These are phyloP conservation scores for Cottus gobio DNA, from an alignment of 2,113 vertebrate genomes.

Conservation along the genomic window DNA sequence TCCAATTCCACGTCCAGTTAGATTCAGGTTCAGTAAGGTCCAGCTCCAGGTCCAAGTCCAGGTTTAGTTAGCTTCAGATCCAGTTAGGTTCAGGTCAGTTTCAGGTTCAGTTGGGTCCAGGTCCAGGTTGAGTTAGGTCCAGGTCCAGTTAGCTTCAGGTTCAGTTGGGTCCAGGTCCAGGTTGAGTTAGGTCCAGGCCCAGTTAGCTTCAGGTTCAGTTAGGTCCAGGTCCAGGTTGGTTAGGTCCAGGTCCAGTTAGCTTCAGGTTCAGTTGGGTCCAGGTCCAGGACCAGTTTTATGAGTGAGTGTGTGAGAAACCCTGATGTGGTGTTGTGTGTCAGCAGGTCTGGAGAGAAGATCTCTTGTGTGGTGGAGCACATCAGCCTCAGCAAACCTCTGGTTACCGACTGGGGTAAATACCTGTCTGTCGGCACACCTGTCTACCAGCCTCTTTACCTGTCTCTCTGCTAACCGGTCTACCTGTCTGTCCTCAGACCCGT, in stretches of 20 bases:
- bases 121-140: too few species aligned
- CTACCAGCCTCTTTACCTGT: slow-evolving; percentile 40
- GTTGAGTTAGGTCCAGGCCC: background rate
- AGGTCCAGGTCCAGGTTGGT: too few species aligned
- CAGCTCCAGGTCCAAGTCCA: too few species aligned
- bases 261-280: background rate
- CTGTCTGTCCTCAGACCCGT: slow-evolving; percentile 1
- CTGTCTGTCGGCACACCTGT: background rate
- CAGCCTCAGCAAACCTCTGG: slow-evolving; percentile 49
- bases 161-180: background rate
- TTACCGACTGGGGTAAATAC: slow-evolving; percentile 52
- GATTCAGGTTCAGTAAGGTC: too few species aligned
- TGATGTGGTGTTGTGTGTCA: slow-evolving; percentile 18
- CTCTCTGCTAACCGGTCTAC: background rate
- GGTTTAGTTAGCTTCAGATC: background rate
- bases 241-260: background rate
- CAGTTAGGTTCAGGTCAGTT: background rate
- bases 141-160: background rate
- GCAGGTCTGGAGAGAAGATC: slow-evolving; percentile 59
- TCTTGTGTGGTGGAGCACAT: slow-evolving; percentile 61
- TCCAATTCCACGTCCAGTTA: too few species aligned
- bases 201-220: background rate
- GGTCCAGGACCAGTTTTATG: background rate
- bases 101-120: background rate
- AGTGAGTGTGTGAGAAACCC: too few species aligned